These are phyloP conservation scores for Apteryx mantelli DNA, from an alignment of 2,113 vertebrate genomes.

Conservation along the genomic window DNA sequence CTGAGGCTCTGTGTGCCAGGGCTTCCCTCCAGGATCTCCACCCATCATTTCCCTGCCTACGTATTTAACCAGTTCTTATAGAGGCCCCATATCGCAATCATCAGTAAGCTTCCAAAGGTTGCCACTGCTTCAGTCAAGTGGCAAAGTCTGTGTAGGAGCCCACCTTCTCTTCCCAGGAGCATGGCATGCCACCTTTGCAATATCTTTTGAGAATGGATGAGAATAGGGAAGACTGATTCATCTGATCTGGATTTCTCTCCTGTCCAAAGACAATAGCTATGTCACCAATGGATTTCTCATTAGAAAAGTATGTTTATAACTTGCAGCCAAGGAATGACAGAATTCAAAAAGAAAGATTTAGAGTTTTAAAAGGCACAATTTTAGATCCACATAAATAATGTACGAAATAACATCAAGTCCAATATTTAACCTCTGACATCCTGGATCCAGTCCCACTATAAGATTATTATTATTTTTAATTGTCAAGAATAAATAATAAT, in stretches of 20 bases:
- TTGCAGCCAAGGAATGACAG: neutral
- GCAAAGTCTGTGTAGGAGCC: neutral
- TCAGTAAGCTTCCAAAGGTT: neutral
- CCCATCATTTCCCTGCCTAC: slow-evolving; percentile 38
- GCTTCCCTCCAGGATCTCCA: slow-evolving; percentile 48
- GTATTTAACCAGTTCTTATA: neutral
- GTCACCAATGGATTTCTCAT: neutral
- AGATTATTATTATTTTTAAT: neutral
- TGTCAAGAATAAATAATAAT: neutral
- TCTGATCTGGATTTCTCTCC: neutral
- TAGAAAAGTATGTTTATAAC: neutral
- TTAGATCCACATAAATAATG: neutral
- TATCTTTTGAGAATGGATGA: neutral
- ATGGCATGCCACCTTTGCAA: neutral
- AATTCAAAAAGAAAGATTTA: neutral
- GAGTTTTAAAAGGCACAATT: neutral
- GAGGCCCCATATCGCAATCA: neutral
- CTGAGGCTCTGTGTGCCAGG: slow-evolving; percentile 22
- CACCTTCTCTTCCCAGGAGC: neutral
- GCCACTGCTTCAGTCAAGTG: neutral
- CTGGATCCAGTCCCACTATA: neutral
- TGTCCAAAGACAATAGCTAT: neutral
- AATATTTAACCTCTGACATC: neutral
- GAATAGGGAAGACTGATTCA: neutral
- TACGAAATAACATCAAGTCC: neutral